These are phyloP conservation scores for Sebastiscus tertius DNA, from an alignment of 2,797 vertebrate genomes.

Conservation along the genomic window DNA sequence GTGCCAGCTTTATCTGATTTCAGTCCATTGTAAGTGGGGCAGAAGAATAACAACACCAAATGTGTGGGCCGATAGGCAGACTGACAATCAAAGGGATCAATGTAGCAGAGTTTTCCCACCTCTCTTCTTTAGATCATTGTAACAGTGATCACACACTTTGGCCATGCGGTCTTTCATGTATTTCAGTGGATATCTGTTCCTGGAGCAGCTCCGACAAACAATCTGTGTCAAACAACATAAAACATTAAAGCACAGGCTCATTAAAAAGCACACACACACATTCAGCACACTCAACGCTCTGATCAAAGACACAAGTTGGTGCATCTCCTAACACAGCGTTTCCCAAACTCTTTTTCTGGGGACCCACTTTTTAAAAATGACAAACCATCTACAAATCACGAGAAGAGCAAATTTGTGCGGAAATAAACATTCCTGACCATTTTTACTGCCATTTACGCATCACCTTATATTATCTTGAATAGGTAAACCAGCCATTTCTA, in stretches of 20 bases:
- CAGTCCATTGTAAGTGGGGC: neutral
- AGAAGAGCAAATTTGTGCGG: neutral
- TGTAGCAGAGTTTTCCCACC: constrained; percentile 68
- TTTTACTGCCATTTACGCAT: neutral
- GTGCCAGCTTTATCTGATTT: neutral
- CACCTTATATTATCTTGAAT: neutral
- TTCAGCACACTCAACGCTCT: neutral
- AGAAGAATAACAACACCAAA: neutral
- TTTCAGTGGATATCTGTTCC: constrained; percentile 94
- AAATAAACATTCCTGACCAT: neutral
- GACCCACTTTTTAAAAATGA: neutral
- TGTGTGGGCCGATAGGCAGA: neutral
- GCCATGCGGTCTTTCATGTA: constrained; percentile 95
- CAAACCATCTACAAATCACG: neutral
- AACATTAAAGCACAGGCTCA: neutral
- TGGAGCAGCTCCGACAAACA: constrained; percentile 94
- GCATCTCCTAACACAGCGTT: neutral
- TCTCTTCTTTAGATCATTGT: constrained; percentile 89
- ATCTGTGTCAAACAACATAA: constrained; percentile 81
- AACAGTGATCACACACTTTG: constrained; percentile 96
- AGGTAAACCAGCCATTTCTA: neutral
- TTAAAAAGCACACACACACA: neutral
- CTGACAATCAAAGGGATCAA: neutral
- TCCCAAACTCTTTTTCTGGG: too few species aligned
- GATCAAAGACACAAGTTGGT: neutral